A percentile compares a stretch with the other conserved stretches of the same genome.
These are phyloP conservation scores for Lateolabrax maculatus DNA, from an alignment of 2,797 vertebrate species.

Conservation along the genomic window DNA sequence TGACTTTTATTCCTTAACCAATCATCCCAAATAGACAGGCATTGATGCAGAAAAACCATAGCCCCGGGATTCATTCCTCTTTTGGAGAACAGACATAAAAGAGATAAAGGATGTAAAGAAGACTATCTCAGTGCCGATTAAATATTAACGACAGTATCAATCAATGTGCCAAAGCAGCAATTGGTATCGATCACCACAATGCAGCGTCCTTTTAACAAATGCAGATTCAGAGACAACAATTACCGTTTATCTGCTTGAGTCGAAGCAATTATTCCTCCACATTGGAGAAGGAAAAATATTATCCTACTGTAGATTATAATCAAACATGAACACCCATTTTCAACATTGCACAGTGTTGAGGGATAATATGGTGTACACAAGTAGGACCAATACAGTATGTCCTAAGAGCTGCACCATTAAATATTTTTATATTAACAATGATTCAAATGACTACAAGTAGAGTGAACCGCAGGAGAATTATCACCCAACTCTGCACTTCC, in stretches of 20 bases:
- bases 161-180: slow-evolving; percentile 51
- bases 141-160: slow-evolving; percentile 63
- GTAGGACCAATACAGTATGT: neutral
- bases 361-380: neutral
- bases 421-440: neutral
- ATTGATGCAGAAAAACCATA: slow-evolving; percentile 45
- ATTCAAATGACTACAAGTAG: slow-evolving; percentile 2
- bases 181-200: slow-evolving; percentile 56
- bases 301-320: slow-evolving; percentile 3
- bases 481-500: neutral
- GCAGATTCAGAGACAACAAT: slow-evolving; percentile 48
- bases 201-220: slow-evolving; percentile 31
- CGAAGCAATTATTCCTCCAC: neutral
- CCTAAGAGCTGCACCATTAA: neutral
- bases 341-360: neutral
- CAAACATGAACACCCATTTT: slow-evolving; percentile 14
- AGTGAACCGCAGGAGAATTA: neutral
- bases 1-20: slow-evolving; percentile 66
- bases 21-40: slow-evolving; percentile 64
- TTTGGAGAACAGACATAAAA: slow-evolving; percentile 52
- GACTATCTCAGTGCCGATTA: slow-evolving; percentile 42
- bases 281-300: slow-evolving; percentile 22
- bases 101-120: slow-evolving; percentile 54
- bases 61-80: slow-evolving; percentile 29
- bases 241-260: slow-evolving; percentile 14